These are phyloP conservation scores for Poeciliopsis paucimaculata DNA, from an alignment of 2,797 vertebrate genomes.

Conservation along the genomic window DNA sequence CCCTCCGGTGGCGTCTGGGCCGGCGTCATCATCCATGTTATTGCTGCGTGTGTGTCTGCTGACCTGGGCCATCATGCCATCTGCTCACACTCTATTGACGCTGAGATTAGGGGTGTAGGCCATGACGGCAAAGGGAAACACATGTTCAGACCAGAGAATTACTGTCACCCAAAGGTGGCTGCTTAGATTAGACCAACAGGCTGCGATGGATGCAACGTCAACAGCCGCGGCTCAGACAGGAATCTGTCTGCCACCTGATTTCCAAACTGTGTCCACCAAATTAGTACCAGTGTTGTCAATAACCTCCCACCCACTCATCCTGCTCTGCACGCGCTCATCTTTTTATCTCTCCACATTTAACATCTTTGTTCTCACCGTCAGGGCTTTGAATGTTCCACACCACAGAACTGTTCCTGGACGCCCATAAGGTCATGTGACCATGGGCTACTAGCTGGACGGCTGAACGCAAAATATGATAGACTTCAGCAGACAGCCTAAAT, in stretches of 20 bases:
- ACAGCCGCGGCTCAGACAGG: slow-evolving; percentile 14
- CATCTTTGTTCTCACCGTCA: neutral
- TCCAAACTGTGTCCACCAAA: slow-evolving; percentile 11
- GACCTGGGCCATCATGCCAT: neutral
- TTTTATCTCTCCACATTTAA: neutral
- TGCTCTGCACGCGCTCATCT: neutral
- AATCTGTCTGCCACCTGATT: slow-evolving; percentile 49
- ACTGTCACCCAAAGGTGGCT: slow-evolving; percentile 16
- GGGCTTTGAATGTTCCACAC: neutral
- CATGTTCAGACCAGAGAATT: slow-evolving; percentile 6
- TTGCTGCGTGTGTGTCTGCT: neutral
- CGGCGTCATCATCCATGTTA: neutral
- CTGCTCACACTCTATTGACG: neutral
- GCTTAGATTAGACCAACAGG: slow-evolving; percentile 6
- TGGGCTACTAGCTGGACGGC: neutral
- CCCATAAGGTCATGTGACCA: neutral
- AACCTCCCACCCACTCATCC: neutral
- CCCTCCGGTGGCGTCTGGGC: neutral
- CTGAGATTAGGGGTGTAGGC: neutral
- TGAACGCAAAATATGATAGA: neutral
- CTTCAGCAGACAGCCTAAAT: neutral
- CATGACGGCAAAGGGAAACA: neutral
- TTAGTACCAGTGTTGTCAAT: neutral
- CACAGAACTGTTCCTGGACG: neutral
- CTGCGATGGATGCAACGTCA: slow-evolving; percentile 30